Base-by-base conservation (phyloP, 1,140 invertebrate species). In the Centruroides sculpturatus region DNA sequence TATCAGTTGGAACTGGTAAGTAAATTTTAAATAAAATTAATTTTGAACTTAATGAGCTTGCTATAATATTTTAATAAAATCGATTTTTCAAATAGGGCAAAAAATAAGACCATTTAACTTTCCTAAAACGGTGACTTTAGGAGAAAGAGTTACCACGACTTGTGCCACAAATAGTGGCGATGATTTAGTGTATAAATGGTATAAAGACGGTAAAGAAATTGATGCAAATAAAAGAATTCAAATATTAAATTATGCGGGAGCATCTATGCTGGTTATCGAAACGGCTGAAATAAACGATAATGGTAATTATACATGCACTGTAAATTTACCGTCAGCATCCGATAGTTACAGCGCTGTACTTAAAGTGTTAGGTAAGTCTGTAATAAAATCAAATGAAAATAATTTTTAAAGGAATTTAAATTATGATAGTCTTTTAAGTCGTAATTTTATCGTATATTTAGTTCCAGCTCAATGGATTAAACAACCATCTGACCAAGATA, bases 391-490 rank as follows among this genome's bases (percentile, higher is more conserved):
- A 23, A 23, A 23, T 23, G 2, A 23, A 23, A 23, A 23, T 23
- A 23, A 23, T 23, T 23, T 23, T 23, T 23, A 23, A 23, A 23
- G 2, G 23, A 23, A 1, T 23, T 23, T 23, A 23, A 23, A 23
- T 23, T 23, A 23, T 23, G 23, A 23, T 23, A 23, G 23, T 23
- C 23, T 23, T 6, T 41, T 41, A 8, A 41, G 3, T 41, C 5
- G 1, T 3, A 41, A 3, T 41, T 5, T 5, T 41, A 41, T 6
- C 41, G 8, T 23, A 41, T 5, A 36, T 57, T 5, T 36, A 79
- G 78, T 78, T 46, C 73, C 77, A 12, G 77, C 78, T 34, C 69
- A 70, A 13, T 80, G 79, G 79, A 67, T 76, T 2, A 70, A 73
- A 35, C 74, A 78, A 61, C 78, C 78, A 0, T 63, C 71, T 49